These are phyloP conservation scores for Grus americana DNA, from an alignment of 2,113 vertebrate genomes.

Conservation along the genomic window DNA sequence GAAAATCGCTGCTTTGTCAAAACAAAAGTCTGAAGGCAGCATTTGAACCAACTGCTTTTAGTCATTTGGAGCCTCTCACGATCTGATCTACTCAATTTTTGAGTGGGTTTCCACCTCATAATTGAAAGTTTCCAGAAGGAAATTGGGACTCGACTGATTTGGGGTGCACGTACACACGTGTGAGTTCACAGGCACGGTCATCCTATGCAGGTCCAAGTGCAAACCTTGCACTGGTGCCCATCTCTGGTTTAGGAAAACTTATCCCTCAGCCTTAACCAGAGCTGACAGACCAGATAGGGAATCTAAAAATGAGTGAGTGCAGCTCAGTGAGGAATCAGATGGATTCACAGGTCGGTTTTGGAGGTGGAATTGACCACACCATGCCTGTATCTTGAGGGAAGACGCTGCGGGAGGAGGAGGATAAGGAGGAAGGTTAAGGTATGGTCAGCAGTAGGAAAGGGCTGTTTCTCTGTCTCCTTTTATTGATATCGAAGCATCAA, in stretches of 20 bases:
- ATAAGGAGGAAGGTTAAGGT: neutral
- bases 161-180: accelerated
- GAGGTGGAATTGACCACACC: neutral
- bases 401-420: neutral
- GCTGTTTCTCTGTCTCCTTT: neutral
- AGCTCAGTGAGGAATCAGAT: neutral
- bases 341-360: neutral
- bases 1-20: neutral
- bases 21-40: neutral
- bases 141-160: neutral
- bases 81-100: neutral
- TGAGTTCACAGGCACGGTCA: accelerated
- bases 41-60: neutral
- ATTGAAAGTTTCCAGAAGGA: neutral
- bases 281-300: neutral
- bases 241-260: neutral
- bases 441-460: neutral
- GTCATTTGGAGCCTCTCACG: neutral
- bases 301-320: neutral
- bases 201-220: no score
- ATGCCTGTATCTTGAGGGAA: neutral
- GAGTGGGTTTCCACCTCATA: neutral
- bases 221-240: neutral
- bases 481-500: neutral
- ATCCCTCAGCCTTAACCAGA: neutral